phyloP scores from a whole-genome alignment of 1,140 invertebrate species.

The Drosophila triauraria region DNA sequence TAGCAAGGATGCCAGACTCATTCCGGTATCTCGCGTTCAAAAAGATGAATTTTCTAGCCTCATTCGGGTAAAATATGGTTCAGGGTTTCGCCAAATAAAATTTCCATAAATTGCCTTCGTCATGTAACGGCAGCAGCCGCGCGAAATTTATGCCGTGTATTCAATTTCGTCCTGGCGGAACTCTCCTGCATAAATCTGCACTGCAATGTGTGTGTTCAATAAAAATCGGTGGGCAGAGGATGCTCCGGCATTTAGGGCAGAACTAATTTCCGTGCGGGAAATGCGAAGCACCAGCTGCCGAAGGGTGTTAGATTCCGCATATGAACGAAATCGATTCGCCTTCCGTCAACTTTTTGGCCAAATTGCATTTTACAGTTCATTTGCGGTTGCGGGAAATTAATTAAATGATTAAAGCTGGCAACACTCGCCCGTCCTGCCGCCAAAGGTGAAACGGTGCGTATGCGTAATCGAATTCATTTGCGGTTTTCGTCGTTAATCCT shows the following conservation, averaged over 20 bases:
- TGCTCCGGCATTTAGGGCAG: constrained; percentile 20
- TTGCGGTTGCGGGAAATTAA: constrained; percentile 51
- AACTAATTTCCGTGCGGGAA: constrained; percentile 65
- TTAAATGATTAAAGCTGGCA: constrained; percentile 49
- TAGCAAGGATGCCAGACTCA: background rate
- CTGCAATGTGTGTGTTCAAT: constrained; percentile 61
- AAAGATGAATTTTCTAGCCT: background rate
- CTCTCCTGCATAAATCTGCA: constrained; percentile 59
- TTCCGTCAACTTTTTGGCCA: constrained; percentile 2
- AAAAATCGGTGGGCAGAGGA: constrained; percentile 6
- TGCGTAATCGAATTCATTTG: constrained; percentile 60
- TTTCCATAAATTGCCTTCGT: constrained; percentile 44
- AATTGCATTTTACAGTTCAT: constrained; percentile 50
- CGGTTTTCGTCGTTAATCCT: constrained; percentile 33
- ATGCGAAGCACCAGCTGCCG: constrained; percentile 22
- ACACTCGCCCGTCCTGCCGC: background rate
- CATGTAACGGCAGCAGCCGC: constrained; percentile 39
- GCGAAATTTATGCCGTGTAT: constrained; percentile 61
- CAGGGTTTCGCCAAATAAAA: background rate
- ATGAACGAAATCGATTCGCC: constrained; percentile 17
- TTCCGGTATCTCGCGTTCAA: background rate
- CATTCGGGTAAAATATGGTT: background rate
- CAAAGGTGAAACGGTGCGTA: constrained; percentile 43
- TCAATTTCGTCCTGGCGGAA: constrained; percentile 39
- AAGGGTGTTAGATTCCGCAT: background rate